phyloP scores from a whole-genome alignment of 2,113 vertebrate genomes.

The rabbit (Oryctolagus cuniculus) region mOryCun1.1 NC_091438.1:4789501-4790000 shows the following conservation, averaged over 20 bases:
- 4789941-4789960: no score
- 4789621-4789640: constrained; percentile 29
- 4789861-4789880: no score
- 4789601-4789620: constrained; percentile 32
- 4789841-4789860: no score
- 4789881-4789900: no score
- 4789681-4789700: constrained; percentile 58
- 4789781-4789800: constrained; percentile 31
- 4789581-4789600: not conserved
- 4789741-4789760: not conserved
- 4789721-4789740: constrained; percentile 36
- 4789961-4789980: not conserved
- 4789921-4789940: no score
- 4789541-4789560: not conserved
- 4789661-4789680: not conserved
- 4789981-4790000: not conserved
- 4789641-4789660: not conserved
- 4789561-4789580: not conserved
- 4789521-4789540: not conserved
- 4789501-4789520: constrained; percentile 33
- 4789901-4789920: no score
- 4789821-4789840: no score
- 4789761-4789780: constrained; percentile 23
- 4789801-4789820: not conserved
- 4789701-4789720: not conserved